Conservation (phyloP, 1,140 invertebrate species). For the Tachypleus tridentatus region DNA sequence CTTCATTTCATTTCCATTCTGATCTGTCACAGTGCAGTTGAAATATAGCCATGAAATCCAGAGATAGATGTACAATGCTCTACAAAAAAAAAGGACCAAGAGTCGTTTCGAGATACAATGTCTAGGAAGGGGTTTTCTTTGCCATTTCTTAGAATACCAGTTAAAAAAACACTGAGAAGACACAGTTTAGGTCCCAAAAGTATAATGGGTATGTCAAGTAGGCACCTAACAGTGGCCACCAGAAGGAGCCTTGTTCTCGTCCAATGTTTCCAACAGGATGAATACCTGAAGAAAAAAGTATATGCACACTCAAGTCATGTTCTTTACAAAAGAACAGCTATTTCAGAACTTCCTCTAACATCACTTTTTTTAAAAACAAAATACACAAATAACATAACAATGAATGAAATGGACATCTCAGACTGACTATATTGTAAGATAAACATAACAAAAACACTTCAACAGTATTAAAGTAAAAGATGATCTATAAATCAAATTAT, state of each 20-base stretch:
- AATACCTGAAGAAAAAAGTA: too few species aligned
- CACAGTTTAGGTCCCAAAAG: slow-evolving; percentile 49
- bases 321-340: too few species aligned
- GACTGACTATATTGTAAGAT: too few species aligned
- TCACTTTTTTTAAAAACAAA: too few species aligned
- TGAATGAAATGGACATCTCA: too few species aligned
- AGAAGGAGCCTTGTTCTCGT: slow-evolving; percentile 53
- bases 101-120: slow-evolving; percentile 33
- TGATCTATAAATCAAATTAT: too few species aligned
- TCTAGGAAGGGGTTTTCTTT: slow-evolving; percentile 44
- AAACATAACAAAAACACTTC: too few species aligned
- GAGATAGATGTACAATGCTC: slow-evolving; percentile 53
- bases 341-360: too few species aligned
- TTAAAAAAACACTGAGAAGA: slow-evolving; percentile 20
- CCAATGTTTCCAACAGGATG: slow-evolving; percentile 70
- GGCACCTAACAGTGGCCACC: slow-evolving; percentile 52
- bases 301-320: too few species aligned
- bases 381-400: too few species aligned
- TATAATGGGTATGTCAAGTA: slow-evolving; percentile 47
- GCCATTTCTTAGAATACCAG: slow-evolving; percentile 58
- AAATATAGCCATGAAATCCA: slow-evolving; percentile 74
- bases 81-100: slow-evolving; percentile 42
- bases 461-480: too few species aligned
- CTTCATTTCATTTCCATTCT: slow-evolving; percentile 61
- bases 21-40: slow-evolving; percentile 72